Evolutionary conservation across 2,797 vertebrate genomes (phyloP), one percentile per base, ranked within the genome.

Genomic region (Limnodromus scolopaceus): DNA sequence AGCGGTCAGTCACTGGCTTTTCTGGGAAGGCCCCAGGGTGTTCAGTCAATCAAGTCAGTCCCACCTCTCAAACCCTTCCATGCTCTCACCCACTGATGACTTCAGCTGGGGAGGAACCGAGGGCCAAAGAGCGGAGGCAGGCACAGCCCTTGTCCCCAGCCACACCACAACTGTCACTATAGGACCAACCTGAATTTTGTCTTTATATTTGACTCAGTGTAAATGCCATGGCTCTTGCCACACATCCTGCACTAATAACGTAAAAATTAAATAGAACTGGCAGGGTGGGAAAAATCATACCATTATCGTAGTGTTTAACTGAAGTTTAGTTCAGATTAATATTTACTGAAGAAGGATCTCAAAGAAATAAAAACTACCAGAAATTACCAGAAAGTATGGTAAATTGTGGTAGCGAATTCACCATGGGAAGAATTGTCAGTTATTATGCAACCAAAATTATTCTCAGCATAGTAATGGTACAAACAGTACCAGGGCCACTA

Each of bases 141-240:
- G 27, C 58, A 3, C 10, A 41, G 7, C 30, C 55, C 69, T 5
- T 19, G 17, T 1, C 41, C 39, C 4, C 9, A 46, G 13, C 6
- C 25, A 32, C 61, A 5, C 4, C 38, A 27, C 13, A 3, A 1
- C 2, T 28, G n/a, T 2, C 53, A 11, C 45, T 22, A 11, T 1
- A 30, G 28, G 17, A 22, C 7, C 38, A 38, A 23, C 36, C 4
- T 32, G 6, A 55, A 38, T 38, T 61, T 54, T n/a, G 14, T 9
- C 43, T 20, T 45, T 60, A 27, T 41, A 6, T 46, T 19, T 22
- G 6, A 14, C 6, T 10, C 69, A 3, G 8, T 8, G 32, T 23
- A 41, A 94, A 41, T 6, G 7, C 43, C 19, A 3, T 10, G 23
- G 15, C 34, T 93, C 65, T 43, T 9, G 2, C 51, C 32, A 39